Conservation (phyloP, 2,888 invertebrate genomes). For the Bembecia ichneumoniformis region DNA sequence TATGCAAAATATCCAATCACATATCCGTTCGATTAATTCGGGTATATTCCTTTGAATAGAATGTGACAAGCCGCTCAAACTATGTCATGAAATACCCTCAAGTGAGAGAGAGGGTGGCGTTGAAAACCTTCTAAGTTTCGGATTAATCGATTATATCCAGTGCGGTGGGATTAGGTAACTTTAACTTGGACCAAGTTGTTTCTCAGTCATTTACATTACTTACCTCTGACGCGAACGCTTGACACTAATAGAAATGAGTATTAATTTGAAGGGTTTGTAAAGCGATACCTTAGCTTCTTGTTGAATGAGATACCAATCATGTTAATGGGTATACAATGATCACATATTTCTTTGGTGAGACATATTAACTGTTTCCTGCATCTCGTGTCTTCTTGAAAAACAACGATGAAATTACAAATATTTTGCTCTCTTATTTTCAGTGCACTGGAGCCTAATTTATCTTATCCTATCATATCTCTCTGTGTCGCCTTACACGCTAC, state of each 20-base stretch:
- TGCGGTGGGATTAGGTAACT: constrained; percentile 49
- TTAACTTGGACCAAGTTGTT: constrained; percentile 46
- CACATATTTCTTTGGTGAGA: too few relatives aligned
- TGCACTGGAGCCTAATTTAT: too few relatives aligned
- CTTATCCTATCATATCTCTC: too few relatives aligned
- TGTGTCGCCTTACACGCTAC: too few relatives aligned
- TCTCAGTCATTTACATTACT: constrained; percentile 33
- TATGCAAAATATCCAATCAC: constrained; percentile 16
- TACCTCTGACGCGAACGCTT: constrained; percentile 29
- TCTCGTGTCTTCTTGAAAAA: too few relatives aligned
- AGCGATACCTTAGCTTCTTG: too few relatives aligned
- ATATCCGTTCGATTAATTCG: constrained; percentile 25
- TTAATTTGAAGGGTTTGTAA: constrained; percentile 8
- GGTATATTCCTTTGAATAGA: constrained; percentile 19
- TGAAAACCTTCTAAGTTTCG: constrained; percentile 40
- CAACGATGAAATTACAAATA: too few relatives aligned
- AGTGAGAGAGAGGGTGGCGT: constrained; percentile 25
- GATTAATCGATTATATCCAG: constrained; percentile 46
- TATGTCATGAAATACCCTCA: constrained; percentile 27
- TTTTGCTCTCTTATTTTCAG: too few relatives aligned
- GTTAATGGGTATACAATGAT: too few relatives aligned
- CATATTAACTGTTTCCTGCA: too few relatives aligned
- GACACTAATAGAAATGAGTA: constrained; percentile 18
- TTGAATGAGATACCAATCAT: too few relatives aligned
- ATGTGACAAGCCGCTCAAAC: constrained; percentile 18